Percentiles rank a stretch among this genome's conserved stretches.
Conservation (phyloP, 2,888 invertebrate genomes). For the Dascillus cervinus region DNA sequence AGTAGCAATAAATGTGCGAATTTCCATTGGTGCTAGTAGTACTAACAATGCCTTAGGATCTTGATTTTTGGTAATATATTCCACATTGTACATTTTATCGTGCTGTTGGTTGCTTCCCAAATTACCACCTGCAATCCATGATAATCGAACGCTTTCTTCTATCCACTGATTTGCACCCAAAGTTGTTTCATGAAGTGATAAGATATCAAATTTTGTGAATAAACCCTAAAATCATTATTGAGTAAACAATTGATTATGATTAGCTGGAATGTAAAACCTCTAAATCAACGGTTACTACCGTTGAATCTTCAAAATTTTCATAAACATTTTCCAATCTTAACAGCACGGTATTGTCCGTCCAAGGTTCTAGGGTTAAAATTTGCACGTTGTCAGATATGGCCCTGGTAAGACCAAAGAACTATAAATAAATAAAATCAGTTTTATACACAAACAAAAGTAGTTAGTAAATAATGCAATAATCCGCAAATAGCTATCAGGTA, state of each 20-base stretch:
- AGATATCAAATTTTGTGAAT: constrained; percentile 50
- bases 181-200: constrained; percentile 54
- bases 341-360: constrained; percentile 50
- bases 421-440: constrained; percentile 1
- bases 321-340: constrained; percentile 70
- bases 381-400: constrained; percentile 61
- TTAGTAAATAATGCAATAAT: too few relatives aligned
- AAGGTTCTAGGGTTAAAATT: constrained; percentile 70
- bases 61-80: too few relatives aligned
- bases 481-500: too few relatives aligned
- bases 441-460: too few relatives aligned
- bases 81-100: too few relatives aligned
- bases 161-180: constrained; percentile 62
- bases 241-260: not conserved
- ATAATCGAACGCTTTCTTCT: constrained; percentile 45
- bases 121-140: constrained; percentile 31
- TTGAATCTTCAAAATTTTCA: constrained; percentile 52
- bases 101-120: too few relatives aligned
- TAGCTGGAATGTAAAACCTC: too few relatives aligned
- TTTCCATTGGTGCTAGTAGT: constrained; percentile 16
- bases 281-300: constrained; percentile 48
- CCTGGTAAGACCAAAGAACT: constrained; percentile 43
- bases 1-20: constrained; percentile 17
- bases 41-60: too few relatives aligned
- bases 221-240: constrained; percentile 41